A percentile compares a stretch with the other conserved stretches of the same genome.
Evolutionary conservation across 2,113 vertebrate species (phyloP).

Genomic region (Cebus imitator): DNA sequence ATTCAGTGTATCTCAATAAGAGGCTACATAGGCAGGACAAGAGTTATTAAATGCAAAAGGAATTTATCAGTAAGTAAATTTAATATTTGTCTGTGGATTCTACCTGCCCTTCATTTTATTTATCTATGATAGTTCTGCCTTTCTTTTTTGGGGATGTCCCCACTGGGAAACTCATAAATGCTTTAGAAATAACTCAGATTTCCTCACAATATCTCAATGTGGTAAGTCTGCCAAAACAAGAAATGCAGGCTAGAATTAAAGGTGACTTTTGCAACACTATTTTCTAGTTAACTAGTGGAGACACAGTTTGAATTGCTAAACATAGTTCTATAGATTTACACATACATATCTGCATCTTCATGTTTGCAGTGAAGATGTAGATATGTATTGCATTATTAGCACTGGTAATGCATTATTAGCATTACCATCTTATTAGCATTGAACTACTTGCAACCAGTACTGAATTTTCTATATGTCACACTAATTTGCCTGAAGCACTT

Average conservation of each 20-base stretch:
- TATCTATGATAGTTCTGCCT: neutral
- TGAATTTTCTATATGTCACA: neutral
- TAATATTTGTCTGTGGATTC: neutral
- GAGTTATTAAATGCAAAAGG: neutral
- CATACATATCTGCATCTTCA: neutral
- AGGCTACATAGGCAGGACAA: neutral
- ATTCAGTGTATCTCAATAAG: neutral
- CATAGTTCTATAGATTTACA: neutral
- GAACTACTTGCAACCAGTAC: neutral
- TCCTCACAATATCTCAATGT: neutral
- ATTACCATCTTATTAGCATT: neutral
- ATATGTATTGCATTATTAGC: no score
- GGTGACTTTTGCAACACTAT: neutral
- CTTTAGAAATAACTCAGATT: neutral
- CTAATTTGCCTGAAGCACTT: neutral
- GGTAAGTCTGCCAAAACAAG: neutral
- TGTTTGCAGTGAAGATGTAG: neutral
- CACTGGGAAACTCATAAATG: neutral
- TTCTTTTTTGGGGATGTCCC: neutral
- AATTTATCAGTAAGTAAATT: neutral
- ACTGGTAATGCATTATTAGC: neutral
- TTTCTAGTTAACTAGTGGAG: neutral
- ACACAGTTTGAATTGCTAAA: constrained; percentile 7
- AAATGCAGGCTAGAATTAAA: neutral
- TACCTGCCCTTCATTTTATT: neutral